Evolutionary conservation across 1,140 invertebrate genomes (phyloP).

Genomic region (Ganaspis sp.): DNA sequence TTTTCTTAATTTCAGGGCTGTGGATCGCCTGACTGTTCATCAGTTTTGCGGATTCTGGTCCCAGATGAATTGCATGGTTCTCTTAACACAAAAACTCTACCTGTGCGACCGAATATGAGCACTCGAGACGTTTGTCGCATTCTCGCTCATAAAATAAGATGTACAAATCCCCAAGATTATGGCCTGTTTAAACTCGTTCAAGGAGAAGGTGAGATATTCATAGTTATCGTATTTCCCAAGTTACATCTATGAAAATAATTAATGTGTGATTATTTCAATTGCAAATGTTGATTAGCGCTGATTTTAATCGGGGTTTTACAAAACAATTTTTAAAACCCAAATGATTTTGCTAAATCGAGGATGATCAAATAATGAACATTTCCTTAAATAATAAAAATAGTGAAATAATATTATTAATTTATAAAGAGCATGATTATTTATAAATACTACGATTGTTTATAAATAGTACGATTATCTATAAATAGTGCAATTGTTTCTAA

Average conservation of each 20-base stretch:
- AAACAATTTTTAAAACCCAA: too few species aligned
- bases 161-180: slow-evolving; percentile 97
- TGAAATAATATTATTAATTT: too few species aligned
- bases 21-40: slow-evolving; percentile 79
- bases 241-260: background rate
- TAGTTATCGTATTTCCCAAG: slow-evolving; percentile 36
- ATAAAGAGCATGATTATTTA: too few species aligned
- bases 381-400: too few species aligned
- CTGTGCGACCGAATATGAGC: slow-evolving; percentile 93
- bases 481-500: too few species aligned
- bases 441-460: too few species aligned
- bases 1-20: slow-evolving; percentile 69
- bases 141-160: slow-evolving; percentile 93
- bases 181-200: slow-evolving; percentile 93
- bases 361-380: too few species aligned
- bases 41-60: slow-evolving; percentile 91
- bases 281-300: background rate
- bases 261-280: background rate
- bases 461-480: too few species aligned
- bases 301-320: too few species aligned
- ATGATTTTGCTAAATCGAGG: too few species aligned
- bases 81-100: slow-evolving; percentile 92
- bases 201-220: slow-evolving; percentile 84
- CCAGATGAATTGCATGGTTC: slow-evolving; percentile 94
- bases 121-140: slow-evolving; percentile 94